phyloP scores from a whole-genome alignment of 2,797 vertebrate genomes.

The Eulemur albifrons region DNA sequence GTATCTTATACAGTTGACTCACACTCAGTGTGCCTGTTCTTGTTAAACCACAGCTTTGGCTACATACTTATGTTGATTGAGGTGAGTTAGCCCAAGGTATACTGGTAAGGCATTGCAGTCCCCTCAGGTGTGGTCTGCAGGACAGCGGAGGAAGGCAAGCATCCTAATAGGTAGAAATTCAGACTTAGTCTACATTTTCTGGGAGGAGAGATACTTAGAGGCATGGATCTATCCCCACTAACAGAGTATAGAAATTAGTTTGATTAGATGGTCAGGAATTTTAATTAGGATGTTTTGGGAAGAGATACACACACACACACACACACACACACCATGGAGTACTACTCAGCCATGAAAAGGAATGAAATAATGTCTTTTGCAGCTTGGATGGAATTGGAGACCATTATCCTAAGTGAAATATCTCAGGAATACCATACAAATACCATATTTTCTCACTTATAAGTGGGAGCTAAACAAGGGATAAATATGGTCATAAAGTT shows the following conservation, averaged over 20 bases:
- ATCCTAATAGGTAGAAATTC: not conserved
- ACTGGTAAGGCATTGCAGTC: not conserved
- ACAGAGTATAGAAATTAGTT: not conserved
- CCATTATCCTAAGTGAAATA: no score
- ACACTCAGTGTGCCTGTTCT: not conserved
- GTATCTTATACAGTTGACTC: not conserved
- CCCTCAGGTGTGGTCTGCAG: not conserved
- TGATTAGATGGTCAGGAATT: not conserved
- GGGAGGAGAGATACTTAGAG: not conserved
- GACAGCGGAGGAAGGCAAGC: not conserved
- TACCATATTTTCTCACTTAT: no score
- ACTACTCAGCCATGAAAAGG: no score
- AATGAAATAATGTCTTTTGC: no score
- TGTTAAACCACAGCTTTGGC: not conserved
- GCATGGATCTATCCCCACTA: not conserved
- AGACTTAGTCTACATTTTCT: not conserved
- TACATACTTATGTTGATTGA: not conserved
- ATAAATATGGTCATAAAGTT: no score
- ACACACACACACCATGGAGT: no score
- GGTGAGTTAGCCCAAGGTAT: not conserved
- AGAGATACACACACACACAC: no score
- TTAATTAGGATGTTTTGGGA: not conserved
- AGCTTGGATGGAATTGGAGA: no score
- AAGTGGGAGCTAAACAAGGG: no score
- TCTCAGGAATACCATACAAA: no score